Evolutionary conservation across 1,140 invertebrate species (phyloP).

Genomic region (Camponotus floridanus): DNA sequence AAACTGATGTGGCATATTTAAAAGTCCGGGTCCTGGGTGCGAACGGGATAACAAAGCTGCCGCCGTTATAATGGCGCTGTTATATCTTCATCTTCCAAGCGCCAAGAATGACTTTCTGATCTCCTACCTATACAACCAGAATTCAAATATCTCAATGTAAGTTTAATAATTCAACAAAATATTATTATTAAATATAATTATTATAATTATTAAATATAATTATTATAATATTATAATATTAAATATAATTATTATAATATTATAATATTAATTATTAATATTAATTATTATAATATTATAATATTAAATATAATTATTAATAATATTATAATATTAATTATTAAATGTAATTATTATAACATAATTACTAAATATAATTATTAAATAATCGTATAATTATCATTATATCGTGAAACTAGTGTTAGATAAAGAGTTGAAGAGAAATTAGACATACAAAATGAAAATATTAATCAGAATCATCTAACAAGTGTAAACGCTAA

Average conservation of each 20-base stretch:
- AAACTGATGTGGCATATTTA: conserved; percentile 92
- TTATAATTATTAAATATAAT: too few relatives aligned
- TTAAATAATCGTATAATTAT: background rate
- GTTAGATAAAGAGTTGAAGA: background rate
- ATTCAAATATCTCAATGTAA: background rate
- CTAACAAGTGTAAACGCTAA: conserved; percentile 4
- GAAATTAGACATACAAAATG: background rate
- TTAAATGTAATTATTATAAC: too few relatives aligned
- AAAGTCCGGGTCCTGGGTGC: conserved; percentile 33
- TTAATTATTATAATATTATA: too few relatives aligned
- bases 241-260: too few relatives aligned
- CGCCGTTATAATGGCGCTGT: conserved; percentile 1
- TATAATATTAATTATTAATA: background rate
- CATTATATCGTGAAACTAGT: background rate
- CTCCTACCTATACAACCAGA: conserved; percentile 60
- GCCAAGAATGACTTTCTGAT: conserved; percentile 32
- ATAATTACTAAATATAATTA: background rate
- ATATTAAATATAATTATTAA: too few relatives aligned
- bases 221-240: too few relatives aligned
- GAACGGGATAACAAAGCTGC: conserved; percentile 38
- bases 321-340: too few relatives aligned
- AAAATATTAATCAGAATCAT: background rate
- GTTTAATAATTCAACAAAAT: too few relatives aligned
- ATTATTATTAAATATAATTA: too few relatives aligned
- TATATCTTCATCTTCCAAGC: conserved; percentile 63